Percentiles rank a stretch among this genome's conserved stretches.
These are phyloP conservation scores for Pluvianellus socialis DNA, from an alignment of 2,113 vertebrate species.

Conservation along the genomic window DNA sequence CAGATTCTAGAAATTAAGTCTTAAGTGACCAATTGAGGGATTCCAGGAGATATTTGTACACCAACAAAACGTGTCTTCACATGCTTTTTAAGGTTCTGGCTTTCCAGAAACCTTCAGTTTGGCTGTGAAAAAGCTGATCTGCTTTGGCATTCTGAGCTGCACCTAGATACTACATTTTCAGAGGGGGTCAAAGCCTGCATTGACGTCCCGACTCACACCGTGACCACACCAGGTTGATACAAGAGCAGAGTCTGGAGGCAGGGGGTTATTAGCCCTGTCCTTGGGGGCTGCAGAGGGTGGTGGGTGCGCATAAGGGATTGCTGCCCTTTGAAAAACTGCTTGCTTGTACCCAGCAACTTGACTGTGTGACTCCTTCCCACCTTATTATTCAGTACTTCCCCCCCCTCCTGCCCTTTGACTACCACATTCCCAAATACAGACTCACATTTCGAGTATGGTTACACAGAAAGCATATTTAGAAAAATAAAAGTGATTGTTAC, in stretches of 20 bases:
- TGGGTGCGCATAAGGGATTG: accelerated
- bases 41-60: not conserved
- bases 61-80: not conserved
- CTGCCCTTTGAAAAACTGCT: not conserved
- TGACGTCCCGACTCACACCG: accelerated
- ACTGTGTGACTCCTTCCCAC: not conserved
- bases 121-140: not conserved
- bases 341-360: too few species aligned
- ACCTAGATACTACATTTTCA: not conserved
- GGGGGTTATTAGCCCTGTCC: accelerated
- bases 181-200: not conserved
- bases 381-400: not conserved
- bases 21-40: not conserved
- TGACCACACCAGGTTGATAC: accelerated
- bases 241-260: accelerated
- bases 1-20: too few species aligned
- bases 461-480: not conserved
- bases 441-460: not conserved
- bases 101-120: too few species aligned
- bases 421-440: not conserved
- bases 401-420: not conserved
- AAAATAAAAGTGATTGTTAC: not conserved
- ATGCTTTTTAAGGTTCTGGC: not conserved
- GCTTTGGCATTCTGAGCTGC: not conserved
- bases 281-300: not conserved